These are phyloP conservation scores for Neodiprion fabricii DNA, from an alignment of 1,140 invertebrate species.

Conservation along the genomic window DNA sequence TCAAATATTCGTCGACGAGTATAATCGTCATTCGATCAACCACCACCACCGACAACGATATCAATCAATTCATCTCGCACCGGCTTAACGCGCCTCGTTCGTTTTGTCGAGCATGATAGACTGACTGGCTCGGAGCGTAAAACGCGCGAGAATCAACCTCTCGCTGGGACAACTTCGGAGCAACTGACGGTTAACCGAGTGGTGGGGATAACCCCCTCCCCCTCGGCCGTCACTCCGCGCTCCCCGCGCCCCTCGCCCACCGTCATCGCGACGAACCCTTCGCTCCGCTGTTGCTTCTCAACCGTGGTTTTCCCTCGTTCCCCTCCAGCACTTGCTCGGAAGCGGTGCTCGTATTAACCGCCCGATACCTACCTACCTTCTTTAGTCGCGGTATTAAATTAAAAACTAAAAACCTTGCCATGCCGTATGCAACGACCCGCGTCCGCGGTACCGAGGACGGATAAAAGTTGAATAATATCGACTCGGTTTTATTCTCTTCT, in stretches of 20 bases:
- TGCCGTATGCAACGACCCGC: background rate
- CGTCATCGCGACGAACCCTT: conserved; percentile 18
- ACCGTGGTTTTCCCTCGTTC: conserved; percentile 21
- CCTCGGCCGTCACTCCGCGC: background rate
- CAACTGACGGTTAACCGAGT: conserved; percentile 46
- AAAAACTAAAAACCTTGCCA: conserved; percentile 14
- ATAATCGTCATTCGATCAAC: no score
- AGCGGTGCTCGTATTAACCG: conserved; percentile 17
- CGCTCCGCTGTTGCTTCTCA: conserved; percentile 4
- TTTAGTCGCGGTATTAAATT: conserved; percentile 12
- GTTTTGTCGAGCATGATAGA: background rate
- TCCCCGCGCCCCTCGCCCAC: conserved; percentile 33
- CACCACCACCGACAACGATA: no score
- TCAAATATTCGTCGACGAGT: conserved; percentile 17
- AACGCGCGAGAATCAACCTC: conserved; percentile 25
- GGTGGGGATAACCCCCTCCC: conserved; percentile 45
- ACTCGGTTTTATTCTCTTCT: no score
- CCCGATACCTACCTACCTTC: conserved; percentile 14
- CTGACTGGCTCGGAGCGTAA: background rate
- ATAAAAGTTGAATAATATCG: no score
- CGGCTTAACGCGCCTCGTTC: background rate
- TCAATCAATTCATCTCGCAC: no score
- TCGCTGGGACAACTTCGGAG: conserved; percentile 41
- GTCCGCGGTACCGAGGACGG: background rate
- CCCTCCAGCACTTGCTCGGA: conserved; percentile 14